These are phyloP conservation scores for Upupa epops DNA, from an alignment of 2,113 vertebrate genomes.

Conservation along the genomic window DNA sequence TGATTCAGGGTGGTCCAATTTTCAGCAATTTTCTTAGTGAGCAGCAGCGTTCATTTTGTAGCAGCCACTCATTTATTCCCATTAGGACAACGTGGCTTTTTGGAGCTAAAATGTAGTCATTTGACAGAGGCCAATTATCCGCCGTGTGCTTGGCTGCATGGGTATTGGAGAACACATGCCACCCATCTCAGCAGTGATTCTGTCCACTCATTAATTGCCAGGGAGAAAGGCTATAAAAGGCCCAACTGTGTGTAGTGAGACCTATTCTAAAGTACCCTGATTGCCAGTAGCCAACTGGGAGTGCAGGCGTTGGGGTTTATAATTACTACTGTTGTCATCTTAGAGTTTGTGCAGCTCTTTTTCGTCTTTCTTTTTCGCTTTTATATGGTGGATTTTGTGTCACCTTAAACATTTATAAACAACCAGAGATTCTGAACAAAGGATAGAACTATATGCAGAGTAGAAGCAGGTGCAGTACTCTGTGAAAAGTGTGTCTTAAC, in stretches of 20 bases:
- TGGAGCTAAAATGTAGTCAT: constrained; percentile 45
- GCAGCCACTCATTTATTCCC: constrained; percentile 47
- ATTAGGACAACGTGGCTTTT: constrained; percentile 15
- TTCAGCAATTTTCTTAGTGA: constrained; percentile 43
- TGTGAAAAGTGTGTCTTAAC: constrained; percentile 6
- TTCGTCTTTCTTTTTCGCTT: not conserved
- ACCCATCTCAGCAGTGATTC: constrained; percentile 2
- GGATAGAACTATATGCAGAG: not conserved
- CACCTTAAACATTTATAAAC: constrained; percentile 42
- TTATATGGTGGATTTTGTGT: not conserved
- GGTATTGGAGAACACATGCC: not conserved
- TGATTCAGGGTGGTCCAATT: constrained; percentile 14
- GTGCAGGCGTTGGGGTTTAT: not conserved
- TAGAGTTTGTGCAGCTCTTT: not conserved
- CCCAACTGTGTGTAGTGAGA: not conserved
- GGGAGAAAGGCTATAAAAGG: not conserved
- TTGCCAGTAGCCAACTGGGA: not conserved
- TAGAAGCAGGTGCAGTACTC: not conserved
- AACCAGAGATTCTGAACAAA: not conserved
- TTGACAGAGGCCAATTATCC: constrained; percentile 55
- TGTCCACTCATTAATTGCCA: not conserved
- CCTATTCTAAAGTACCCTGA: not conserved
- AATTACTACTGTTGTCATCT: not conserved
- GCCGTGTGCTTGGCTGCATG: not conserved
- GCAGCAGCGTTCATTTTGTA: constrained; percentile 30